Percentiles rank a stretch among this genome's conserved stretches.
Evolutionary conservation across 1,140 invertebrate species (phyloP).

Genomic region (Stratiolaelaps scimitus): DNA sequence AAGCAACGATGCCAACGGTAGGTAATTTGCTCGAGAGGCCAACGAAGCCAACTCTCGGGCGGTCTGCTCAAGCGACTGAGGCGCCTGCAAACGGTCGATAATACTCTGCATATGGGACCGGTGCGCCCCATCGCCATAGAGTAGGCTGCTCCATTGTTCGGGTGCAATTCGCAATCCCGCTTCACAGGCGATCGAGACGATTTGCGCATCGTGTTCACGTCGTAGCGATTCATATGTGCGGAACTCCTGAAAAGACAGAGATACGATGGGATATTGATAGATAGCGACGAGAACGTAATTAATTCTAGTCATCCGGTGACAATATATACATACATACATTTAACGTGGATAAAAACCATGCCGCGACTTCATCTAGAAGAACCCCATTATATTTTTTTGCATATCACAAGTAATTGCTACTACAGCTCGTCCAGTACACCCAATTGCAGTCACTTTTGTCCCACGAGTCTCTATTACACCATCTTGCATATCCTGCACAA

Average conservation of each 20-base stretch:
- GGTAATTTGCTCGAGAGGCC: constrained; percentile 76
- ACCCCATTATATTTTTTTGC: no score
- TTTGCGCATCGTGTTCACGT: constrained; percentile 94
- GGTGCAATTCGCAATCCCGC: constrained; percentile 90
- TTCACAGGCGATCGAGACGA: constrained; percentile 92
- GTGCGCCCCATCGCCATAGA: constrained; percentile 87
- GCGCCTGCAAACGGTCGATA: constrained; percentile 76
- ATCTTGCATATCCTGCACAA: no score
- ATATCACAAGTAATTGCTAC: no score
- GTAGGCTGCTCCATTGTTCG: constrained; percentile 90
- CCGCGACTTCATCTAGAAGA: no score
- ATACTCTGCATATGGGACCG: constrained; percentile 99
- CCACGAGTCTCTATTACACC: no score
- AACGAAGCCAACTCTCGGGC: constrained; percentile 84
- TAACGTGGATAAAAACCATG: no score
- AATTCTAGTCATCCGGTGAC: no score
- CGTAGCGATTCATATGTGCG: constrained; percentile 81
- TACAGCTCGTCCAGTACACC: no score
- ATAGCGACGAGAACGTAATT: no score
- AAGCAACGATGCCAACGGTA: constrained; percentile 54
- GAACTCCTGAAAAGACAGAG: constrained; percentile 62
- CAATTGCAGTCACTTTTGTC: no score
- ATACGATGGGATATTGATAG: no score
- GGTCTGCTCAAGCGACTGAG: constrained; percentile 67
- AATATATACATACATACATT: no score